phyloP scores from a whole-genome alignment of 2,797 vertebrate genomes.

The Muscicapa comitata region DNA sequence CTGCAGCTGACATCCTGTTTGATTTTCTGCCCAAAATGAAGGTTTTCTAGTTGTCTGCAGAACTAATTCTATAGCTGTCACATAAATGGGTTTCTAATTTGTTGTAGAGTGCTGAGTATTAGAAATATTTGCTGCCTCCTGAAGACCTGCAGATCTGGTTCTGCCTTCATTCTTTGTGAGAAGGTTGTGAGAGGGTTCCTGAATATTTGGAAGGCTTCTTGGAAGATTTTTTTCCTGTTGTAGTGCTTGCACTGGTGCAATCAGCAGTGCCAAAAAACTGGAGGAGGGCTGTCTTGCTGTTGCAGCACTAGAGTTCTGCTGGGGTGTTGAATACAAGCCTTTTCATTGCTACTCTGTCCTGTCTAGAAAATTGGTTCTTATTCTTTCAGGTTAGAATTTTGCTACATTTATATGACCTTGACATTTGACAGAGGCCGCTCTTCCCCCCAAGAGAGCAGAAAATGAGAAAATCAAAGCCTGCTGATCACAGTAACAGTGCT shows the following conservation, averaged over 20 bases:
- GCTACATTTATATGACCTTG: not conserved
- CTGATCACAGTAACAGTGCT: not conserved
- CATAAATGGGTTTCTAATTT: not conserved
- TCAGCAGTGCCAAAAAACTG: not conserved
- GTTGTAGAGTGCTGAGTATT: not conserved
- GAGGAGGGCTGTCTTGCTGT: not conserved
- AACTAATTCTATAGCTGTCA: not conserved
- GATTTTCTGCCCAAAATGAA: not conserved
- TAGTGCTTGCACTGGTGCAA: not conserved
- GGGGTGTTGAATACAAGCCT: not conserved
- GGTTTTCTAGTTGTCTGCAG: not conserved
- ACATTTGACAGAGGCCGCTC: not conserved
- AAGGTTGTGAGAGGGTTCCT: not conserved
- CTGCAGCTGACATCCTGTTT: not conserved
- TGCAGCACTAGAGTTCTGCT: not conserved
- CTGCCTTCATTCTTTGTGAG: not conserved
- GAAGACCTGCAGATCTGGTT: not conserved
- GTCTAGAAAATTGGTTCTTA: not conserved
- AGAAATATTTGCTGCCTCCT: not conserved
- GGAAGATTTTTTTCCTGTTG: not conserved
- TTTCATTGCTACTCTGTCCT: not conserved
- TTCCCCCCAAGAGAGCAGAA: not conserved
- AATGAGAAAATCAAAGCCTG: not conserved
- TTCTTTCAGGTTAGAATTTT: not conserved
- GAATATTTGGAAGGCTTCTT: not conserved